Percentiles rank a stretch among this genome's conserved stretches.
These are phyloP conservation scores for Thera britannica DNA, from an alignment of 2,888 invertebrate species.

Conservation along the genomic window DNA sequence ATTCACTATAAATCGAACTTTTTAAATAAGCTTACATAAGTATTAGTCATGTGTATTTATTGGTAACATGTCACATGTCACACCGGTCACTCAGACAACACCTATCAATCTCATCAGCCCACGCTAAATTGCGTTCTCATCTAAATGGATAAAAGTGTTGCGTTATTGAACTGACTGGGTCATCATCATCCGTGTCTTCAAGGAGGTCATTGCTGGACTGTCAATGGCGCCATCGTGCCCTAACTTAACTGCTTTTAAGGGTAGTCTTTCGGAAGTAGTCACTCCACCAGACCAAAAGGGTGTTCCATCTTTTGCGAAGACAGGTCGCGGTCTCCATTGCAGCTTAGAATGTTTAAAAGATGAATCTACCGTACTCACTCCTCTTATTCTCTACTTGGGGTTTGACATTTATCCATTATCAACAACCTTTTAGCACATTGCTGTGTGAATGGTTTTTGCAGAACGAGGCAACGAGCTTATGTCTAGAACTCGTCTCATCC, in stretches of 20 bases:
- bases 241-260: no score
- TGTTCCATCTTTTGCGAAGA: no score
- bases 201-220: neutral
- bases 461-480: no score
- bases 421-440: no score
- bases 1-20: conserved; percentile 1
- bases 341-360: no score
- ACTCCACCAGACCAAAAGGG: neutral
- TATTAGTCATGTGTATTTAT: conserved; percentile 13
- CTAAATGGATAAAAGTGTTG: conserved; percentile 11
- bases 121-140: conserved; percentile 14
- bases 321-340: no score
- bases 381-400: no score
- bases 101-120: conserved; percentile 24
- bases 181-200: neutral
- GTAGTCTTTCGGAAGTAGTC: neutral
- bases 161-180: neutral
- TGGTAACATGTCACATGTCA: conserved; percentile 23
- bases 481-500: no score
- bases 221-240: no score
- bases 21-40: conserved; percentile 7
- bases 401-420: no score
- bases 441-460: no score
- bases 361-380: no score
- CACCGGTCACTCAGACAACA: conserved; percentile 7